Evolutionary conservation across 1,140 invertebrate genomes (phyloP).

Genomic region (Brachionus asplanchnoidis): DNA sequence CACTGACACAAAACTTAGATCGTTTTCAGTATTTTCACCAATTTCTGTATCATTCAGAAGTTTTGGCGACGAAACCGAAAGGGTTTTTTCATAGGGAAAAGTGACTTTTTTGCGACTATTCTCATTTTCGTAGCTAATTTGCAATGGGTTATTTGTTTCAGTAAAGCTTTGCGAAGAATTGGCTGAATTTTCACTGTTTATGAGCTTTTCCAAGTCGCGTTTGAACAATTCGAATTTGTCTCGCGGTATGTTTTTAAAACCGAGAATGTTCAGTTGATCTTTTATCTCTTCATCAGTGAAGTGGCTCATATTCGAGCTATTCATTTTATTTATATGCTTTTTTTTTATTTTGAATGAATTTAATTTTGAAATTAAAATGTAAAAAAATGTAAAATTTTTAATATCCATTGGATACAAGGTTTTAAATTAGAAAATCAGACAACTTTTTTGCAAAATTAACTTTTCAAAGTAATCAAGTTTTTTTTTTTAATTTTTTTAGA

Average conservation of each 20-base stretch:
- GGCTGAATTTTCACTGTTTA: neutral
- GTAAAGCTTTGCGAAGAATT: neutral
- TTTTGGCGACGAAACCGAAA: neutral
- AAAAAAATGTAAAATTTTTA: conserved; percentile 24
- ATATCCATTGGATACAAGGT: conserved; percentile 26
- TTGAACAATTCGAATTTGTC: conserved; percentile 8
- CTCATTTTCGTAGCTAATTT: neutral
- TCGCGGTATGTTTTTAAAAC: neutral
- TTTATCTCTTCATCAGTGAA: conserved; percentile 30
- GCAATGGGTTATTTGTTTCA: neutral
- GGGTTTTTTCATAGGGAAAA: conserved; percentile 9
- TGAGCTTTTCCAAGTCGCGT: conserved; percentile 15
- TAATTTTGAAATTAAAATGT: neutral
- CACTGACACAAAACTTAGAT: neutral
- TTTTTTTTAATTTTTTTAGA: too few species aligned
- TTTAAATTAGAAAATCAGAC: neutral
- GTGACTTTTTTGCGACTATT: neutral
- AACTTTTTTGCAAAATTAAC: neutral
- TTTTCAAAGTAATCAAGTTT: too few species aligned
- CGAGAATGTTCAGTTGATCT: conserved; percentile 11
- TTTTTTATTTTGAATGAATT: neutral
- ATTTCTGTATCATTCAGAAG: neutral
- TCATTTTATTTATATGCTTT: neutral
- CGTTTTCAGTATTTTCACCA: conserved; percentile 24
- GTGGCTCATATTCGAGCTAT: neutral